Conservation (phyloP, 2,113 vertebrate species). For the Boleophthalmus pectinirostris region DNA sequence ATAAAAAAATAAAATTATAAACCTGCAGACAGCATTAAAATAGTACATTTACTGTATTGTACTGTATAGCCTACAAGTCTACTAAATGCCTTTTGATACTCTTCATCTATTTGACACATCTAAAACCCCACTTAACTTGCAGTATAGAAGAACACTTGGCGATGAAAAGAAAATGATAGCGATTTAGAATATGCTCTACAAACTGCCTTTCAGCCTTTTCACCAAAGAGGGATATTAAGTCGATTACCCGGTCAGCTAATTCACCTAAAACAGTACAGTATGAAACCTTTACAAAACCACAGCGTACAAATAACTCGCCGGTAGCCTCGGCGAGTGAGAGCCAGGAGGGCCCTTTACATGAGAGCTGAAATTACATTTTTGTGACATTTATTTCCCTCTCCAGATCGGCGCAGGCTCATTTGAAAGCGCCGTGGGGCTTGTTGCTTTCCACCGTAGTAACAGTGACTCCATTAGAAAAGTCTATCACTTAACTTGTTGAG, state of each 20-base stretch:
- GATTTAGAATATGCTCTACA: not conserved
- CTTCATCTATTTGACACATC: not conserved
- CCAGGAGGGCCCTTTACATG: conserved; percentile 69
- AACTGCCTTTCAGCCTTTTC: not conserved
- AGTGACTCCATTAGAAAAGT: conserved; percentile 72
- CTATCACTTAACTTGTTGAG: conserved; percentile 61
- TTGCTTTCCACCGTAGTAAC: conserved; percentile 60
- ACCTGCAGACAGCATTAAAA: too few relatives aligned
- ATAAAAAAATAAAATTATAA: too few relatives aligned
- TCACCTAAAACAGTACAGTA: conserved; percentile 20
- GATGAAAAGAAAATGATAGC: not conserved
- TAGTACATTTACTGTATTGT: too few relatives aligned
- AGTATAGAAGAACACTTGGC: not conserved
- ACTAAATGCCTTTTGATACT: not conserved
- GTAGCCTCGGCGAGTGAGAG: conserved; percentile 52
- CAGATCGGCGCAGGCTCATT: conserved; percentile 63
- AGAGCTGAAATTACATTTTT: conserved; percentile 72
- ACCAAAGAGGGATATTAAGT: conserved; percentile 1
- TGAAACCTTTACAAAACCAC: conserved; percentile 47
- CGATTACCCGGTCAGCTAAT: conserved; percentile 28
- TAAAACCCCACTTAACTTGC: not conserved
- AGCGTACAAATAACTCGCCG: conserved; percentile 45
- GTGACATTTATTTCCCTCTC: conserved; percentile 73
- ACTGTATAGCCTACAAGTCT: too few relatives aligned
- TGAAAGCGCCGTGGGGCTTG: conserved; percentile 68